Conservation (phyloP, 2,888 invertebrate genomes). For the Alsophila aescularia region DNA sequence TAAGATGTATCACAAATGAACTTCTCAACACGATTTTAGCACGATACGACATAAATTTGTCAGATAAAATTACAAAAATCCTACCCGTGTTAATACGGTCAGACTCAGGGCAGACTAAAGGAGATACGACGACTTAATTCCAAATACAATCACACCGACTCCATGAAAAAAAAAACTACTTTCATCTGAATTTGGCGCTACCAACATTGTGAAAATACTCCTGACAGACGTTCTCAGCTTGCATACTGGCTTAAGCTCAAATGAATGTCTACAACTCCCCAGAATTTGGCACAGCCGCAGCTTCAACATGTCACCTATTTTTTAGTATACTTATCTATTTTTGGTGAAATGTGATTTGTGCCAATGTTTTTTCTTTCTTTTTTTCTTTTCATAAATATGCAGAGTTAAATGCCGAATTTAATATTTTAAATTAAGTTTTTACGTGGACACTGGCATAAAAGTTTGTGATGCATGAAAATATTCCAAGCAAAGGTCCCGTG, state of each 20-base stretch:
- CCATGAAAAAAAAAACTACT: slow-evolving; percentile 10
- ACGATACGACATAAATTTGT: too few relatives aligned
- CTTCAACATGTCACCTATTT: too few relatives aligned
- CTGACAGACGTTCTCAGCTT: not conserved
- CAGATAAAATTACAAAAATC: too few relatives aligned
- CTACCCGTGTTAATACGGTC: too few relatives aligned
- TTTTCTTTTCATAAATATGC: slow-evolving; percentile 34
- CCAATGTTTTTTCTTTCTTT: too few relatives aligned
- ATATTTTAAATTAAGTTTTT: slow-evolving; percentile 44
- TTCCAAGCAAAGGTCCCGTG: too few relatives aligned
- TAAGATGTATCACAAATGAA: too few relatives aligned
- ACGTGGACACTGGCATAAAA: slow-evolving; percentile 37
- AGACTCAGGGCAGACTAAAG: not conserved
- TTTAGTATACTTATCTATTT: too few relatives aligned
- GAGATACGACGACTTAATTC: not conserved
- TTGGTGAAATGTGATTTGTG: too few relatives aligned
- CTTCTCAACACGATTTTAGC: too few relatives aligned
- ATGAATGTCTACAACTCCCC: slow-evolving; percentile 29
- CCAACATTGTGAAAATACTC: slow-evolving; percentile 4
- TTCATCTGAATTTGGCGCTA: slow-evolving; percentile 3
- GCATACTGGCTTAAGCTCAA: not conserved
- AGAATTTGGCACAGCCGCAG: too few relatives aligned
- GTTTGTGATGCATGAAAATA: slow-evolving; percentile 43
- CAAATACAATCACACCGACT: not conserved
- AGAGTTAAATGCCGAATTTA: slow-evolving; percentile 48